Evolutionary conservation across 2,888 invertebrate genomes (phyloP).

Genomic region (Ophion ventricosus): DNA sequence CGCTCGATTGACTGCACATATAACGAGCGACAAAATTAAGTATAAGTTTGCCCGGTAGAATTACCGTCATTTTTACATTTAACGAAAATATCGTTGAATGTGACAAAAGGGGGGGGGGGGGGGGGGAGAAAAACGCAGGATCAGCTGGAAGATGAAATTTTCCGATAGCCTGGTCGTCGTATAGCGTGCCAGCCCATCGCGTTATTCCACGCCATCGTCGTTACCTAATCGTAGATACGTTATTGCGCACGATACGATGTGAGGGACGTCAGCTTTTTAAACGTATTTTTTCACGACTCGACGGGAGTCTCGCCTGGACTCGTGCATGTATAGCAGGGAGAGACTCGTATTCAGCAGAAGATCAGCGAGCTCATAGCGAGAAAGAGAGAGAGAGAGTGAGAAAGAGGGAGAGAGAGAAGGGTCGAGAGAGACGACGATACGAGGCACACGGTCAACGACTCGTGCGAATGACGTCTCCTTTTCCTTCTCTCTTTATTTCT

Average conservation of each 20-base stretch:
- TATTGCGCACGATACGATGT: too few relatives aligned
- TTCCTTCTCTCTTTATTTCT: conserved; percentile 35
- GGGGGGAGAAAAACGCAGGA: too few relatives aligned
- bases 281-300: conserved; percentile 36
- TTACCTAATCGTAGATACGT: conserved; percentile 21
- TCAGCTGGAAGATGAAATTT: too few relatives aligned
- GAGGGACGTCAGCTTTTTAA: conserved; percentile 16
- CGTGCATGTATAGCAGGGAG: conserved; percentile 9
- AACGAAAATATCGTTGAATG: too few relatives aligned
- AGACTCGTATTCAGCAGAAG: conserved; percentile 23
- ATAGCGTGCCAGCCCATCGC: background rate
- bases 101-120: too few relatives aligned
- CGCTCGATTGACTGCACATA: too few relatives aligned
- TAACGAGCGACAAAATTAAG: too few relatives aligned
- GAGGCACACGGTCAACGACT: conserved; percentile 61
- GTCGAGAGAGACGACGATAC: conserved; percentile 46
- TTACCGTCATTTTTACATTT: too few relatives aligned
- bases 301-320: conserved; percentile 29
- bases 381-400: conserved; percentile 41
- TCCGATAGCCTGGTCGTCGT: too few relatives aligned
- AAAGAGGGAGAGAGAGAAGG: conserved; percentile 34
- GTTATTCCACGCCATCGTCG: background rate
- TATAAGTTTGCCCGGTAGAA: too few relatives aligned
- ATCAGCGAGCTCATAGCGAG: conserved; percentile 36
- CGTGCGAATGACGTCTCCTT: conserved; percentile 58